Percentiles rank a stretch among this genome's conserved stretches.
These are phyloP conservation scores for Yponomeuta plumbellus DNA, from an alignment of 2,888 invertebrate genomes.

Conservation along the genomic window DNA sequence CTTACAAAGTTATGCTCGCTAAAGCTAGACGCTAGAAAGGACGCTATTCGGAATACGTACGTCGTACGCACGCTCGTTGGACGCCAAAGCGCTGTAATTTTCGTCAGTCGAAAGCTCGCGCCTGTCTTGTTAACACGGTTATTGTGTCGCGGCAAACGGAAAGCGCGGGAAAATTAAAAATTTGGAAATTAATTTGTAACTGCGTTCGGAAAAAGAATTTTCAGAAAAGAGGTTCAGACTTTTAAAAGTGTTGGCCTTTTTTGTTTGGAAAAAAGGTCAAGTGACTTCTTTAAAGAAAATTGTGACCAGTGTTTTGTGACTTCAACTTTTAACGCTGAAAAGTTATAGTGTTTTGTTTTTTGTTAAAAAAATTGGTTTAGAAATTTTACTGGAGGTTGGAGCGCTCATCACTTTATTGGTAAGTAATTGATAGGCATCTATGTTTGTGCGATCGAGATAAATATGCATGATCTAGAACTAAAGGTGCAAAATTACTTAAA, in stretches of 20 bases:
- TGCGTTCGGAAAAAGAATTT: neutral
- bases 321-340: neutral
- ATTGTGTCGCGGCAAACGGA: neutral
- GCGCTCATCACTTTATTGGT: neutral
- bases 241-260: too few species aligned
- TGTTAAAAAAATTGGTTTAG: neutral
- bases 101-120: neutral
- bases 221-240: too few species aligned
- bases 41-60: neutral
- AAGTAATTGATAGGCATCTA: neutral
- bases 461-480: too few species aligned
- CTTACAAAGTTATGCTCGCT: too few species aligned
- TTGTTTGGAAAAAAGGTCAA: too few species aligned
- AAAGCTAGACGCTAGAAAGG: too few species aligned
- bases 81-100: neutral
- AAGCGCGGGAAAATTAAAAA: neutral
- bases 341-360: neutral
- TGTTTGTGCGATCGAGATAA: neutral
- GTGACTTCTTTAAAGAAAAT: too few species aligned
- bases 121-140: neutral
- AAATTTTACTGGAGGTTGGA: neutral
- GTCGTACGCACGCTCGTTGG: neutral
- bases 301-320: too few species aligned
- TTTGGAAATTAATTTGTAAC: too few species aligned
- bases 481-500: too few species aligned